A percentile compares a stretch with the other conserved stretches of the same genome.
phyloP scores from a whole-genome alignment of 2,797 vertebrate species.

The Lophura swinhoii region DNA sequence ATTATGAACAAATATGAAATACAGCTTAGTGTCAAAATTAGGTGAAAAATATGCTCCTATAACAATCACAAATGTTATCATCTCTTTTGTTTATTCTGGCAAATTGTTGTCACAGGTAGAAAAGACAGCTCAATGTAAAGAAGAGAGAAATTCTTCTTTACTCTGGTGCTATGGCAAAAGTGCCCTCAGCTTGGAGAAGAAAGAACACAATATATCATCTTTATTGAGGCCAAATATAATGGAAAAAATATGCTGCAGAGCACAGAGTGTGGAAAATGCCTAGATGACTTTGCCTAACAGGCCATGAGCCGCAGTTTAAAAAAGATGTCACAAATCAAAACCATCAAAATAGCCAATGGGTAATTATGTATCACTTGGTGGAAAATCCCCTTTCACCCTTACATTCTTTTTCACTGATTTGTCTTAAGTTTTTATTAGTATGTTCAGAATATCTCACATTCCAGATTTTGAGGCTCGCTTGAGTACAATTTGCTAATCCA shows the following conservation, averaged over 20 bases:
- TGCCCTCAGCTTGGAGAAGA: not conserved
- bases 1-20: not conserved
- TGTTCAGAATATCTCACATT: not conserved
- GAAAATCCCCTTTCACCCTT: not conserved
- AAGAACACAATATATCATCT: not conserved
- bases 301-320: not conserved
- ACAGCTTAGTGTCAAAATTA: not conserved
- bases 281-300: not conserved
- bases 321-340: not conserved
- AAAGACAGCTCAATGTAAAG: not conserved
- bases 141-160: not conserved
- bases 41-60: not conserved
- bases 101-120: not conserved
- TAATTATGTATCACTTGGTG: not conserved
- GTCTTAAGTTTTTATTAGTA: not conserved
- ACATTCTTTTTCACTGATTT: not conserved
- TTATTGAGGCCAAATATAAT: not conserved
- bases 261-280: not conserved
- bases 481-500: not conserved
- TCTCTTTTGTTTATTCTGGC: fast-evolving
- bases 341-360: not conserved
- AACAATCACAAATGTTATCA: not conserved
- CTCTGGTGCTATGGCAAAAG: not conserved
- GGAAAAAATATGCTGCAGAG: not conserved
- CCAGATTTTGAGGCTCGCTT: not conserved